Evolutionary conservation across 2,888 invertebrate species (phyloP).

Genomic region (Philereme transversata): DNA sequence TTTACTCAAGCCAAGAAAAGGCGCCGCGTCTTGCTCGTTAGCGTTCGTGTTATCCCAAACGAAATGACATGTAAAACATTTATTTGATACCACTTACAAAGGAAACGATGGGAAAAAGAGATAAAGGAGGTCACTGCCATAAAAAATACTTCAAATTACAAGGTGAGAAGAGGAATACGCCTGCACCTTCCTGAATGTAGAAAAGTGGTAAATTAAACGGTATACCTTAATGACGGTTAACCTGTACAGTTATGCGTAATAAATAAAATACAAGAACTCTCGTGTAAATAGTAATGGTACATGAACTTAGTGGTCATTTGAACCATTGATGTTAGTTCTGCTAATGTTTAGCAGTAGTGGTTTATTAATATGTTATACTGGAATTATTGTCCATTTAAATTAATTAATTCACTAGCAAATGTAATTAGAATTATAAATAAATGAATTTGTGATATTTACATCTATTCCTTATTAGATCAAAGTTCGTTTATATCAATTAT

Average conservation of each 20-base stretch:
- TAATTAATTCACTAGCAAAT: slow-evolving; percentile 23
- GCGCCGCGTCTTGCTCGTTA: too few species aligned
- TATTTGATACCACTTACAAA: too few species aligned
- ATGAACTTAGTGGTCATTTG: slow-evolving; percentile 15
- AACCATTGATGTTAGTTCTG: slow-evolving; percentile 25
- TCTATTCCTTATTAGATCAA: not conserved
- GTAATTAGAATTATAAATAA: slow-evolving; percentile 7
- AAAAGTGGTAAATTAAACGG: too few species aligned
- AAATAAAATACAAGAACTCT: slow-evolving; percentile 20
- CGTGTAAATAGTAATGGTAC: slow-evolving; percentile 27
- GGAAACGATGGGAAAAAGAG: not conserved
- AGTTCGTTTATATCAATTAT: too few species aligned
- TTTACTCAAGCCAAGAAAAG: too few species aligned
- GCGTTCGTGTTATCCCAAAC: too few species aligned
- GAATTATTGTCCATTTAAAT: slow-evolving; percentile 23
- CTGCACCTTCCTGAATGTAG: too few species aligned
- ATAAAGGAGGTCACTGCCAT: not conserved
- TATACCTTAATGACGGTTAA: not conserved
- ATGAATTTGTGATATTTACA: slow-evolving; percentile 29
- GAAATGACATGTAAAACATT: too few species aligned
- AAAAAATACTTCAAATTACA: not conserved
- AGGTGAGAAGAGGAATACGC: too few species aligned
- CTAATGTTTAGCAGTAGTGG: slow-evolving; percentile 35
- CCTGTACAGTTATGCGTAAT: slow-evolving; percentile 6
- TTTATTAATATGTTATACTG: slow-evolving; percentile 22